Evolutionary conservation across 2,113 vertebrate species (phyloP).

Genomic region (Cichladusa arquata): DNA sequence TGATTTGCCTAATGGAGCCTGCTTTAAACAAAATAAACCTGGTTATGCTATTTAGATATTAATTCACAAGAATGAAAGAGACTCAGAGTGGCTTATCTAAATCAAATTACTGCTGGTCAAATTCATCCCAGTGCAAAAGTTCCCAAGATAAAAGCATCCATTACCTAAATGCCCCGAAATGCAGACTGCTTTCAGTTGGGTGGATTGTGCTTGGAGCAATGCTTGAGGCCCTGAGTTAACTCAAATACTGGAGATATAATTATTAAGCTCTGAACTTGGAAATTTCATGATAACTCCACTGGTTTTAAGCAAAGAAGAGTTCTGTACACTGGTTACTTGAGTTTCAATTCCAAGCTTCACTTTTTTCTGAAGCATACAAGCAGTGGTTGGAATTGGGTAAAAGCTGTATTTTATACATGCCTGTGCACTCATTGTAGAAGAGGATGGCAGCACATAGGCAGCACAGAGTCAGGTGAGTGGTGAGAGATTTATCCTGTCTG

Average conservation of each 20-base stretch:
- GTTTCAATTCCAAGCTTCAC: not conserved
- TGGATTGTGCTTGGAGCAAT: not conserved
- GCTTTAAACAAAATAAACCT: conserved; percentile 36
- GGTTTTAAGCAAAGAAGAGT: not conserved
- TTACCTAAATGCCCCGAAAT: conserved; percentile 46
- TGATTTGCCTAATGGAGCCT: not conserved
- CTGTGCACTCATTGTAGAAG: not conserved
- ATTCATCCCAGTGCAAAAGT: conserved; percentile 32
- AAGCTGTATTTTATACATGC: not conserved
- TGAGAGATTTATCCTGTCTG: not conserved
- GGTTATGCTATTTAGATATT: conserved; percentile 29
- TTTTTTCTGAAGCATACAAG: not conserved
- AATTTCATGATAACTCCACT: not conserved
- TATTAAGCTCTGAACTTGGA: not conserved
- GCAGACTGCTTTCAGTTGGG: not conserved
- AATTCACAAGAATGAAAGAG: conserved; percentile 17
- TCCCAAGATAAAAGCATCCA: conserved; percentile 21
- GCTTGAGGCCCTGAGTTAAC: not conserved
- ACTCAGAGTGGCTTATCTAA: conserved; percentile 52
- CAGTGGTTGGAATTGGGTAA: not conserved
- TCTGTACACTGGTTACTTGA: not conserved
- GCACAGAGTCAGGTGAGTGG: rapidly evolving
- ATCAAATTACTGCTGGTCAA: conserved; percentile 56
- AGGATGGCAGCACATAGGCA: not conserved
- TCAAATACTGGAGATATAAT: not conserved